A percentile compares a stretch with the other conserved stretches of the same genome.
Conservation (phyloP, 2,888 invertebrate species). For the Chrysolina americana region DNA sequence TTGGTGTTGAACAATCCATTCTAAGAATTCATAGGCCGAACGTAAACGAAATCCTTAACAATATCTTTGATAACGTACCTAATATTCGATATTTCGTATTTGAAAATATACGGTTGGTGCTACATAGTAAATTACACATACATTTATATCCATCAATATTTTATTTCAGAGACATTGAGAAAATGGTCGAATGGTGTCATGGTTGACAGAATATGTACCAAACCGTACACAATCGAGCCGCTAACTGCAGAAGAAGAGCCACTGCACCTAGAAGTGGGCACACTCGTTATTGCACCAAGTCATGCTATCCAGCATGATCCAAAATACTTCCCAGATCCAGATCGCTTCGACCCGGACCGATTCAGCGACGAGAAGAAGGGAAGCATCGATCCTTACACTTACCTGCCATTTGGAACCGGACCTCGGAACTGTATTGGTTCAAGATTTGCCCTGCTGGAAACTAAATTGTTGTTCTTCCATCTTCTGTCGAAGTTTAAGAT, state of each 20-base stretch:
- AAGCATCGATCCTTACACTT: slow-evolving; percentile 70
- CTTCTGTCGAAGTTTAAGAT: slow-evolving; percentile 61
- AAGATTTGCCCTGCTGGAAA: slow-evolving; percentile 64
- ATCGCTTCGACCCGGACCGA: slow-evolving; percentile 70
- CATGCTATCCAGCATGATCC: slow-evolving; percentile 68
- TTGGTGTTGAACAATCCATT: too few relatives aligned
- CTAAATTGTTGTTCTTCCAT: slow-evolving; percentile 60
- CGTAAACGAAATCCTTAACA: too few relatives aligned
- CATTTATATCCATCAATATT: too few relatives aligned
- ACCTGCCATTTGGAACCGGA: slow-evolving; percentile 72
- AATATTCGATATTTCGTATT: too few relatives aligned
- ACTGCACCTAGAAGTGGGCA: slow-evolving; percentile 59
- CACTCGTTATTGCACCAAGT: slow-evolving; percentile 63
- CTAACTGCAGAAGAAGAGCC: slow-evolving; percentile 52
- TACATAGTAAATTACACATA: too few relatives aligned
- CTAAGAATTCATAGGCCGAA: too few relatives aligned
- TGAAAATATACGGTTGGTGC: too few relatives aligned
- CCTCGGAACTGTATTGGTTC: slow-evolving; percentile 72
- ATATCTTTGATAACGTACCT: too few relatives aligned
- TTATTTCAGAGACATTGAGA: slow-evolving; percentile 45
- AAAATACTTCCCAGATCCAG: slow-evolving; percentile 68
- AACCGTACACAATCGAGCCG: slow-evolving; percentile 67
- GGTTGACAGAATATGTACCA: slow-evolving; percentile 71
- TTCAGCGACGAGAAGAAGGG: slow-evolving; percentile 63
- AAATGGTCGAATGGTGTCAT: slow-evolving; percentile 52